Percentiles rank a stretch among this genome's conserved stretches.
phyloP scores from a whole-genome alignment of 1,140 invertebrate species.

The Hycleus cichorii region DNA sequence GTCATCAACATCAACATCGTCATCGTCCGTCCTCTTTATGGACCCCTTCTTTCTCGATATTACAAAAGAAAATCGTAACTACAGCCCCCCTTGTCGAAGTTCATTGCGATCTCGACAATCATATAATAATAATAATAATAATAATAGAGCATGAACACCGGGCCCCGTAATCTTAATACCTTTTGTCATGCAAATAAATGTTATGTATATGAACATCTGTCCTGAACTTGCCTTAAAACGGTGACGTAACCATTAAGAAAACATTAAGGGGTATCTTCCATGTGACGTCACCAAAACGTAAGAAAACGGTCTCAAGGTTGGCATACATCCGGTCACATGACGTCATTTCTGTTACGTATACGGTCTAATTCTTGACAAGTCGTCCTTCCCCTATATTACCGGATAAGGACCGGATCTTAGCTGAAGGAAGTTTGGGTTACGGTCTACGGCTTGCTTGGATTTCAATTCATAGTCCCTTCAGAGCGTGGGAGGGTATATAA shows the following conservation, averaged over 20 bases:
- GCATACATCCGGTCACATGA: conserved; percentile 35
- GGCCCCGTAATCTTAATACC: conserved; percentile 37
- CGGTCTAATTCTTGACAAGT: conserved; percentile 9
- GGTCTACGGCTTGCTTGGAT: not conserved
- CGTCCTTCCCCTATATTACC: too few relatives aligned
- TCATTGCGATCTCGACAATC: conserved; percentile 26
- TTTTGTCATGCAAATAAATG: conserved; percentile 36
- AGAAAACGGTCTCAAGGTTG: conserved; percentile 40
- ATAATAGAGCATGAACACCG: conserved; percentile 18
- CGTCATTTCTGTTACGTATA: conserved; percentile 9
- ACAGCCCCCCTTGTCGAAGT: conserved; percentile 20
- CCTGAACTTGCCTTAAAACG: conserved; percentile 22
- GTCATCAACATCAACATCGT: not conserved
- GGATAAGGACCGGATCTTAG: too few relatives aligned
- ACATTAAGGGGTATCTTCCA: too few relatives aligned
- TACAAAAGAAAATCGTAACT: conserved; percentile 33
- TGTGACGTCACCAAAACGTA: conserved; percentile 8
- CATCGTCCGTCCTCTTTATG: too few relatives aligned
- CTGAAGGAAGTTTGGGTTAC: conserved; percentile 6
- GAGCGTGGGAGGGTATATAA: too few relatives aligned
- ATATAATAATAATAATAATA: conserved; percentile 9
- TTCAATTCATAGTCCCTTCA: too few relatives aligned
- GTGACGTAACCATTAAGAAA: conserved; percentile 25
- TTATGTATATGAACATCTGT: conserved; percentile 31
- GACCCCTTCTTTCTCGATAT: not conserved